Evolutionary conservation across 2,888 invertebrate species (phyloP).

Genomic region (Drosophila merina): DNA sequence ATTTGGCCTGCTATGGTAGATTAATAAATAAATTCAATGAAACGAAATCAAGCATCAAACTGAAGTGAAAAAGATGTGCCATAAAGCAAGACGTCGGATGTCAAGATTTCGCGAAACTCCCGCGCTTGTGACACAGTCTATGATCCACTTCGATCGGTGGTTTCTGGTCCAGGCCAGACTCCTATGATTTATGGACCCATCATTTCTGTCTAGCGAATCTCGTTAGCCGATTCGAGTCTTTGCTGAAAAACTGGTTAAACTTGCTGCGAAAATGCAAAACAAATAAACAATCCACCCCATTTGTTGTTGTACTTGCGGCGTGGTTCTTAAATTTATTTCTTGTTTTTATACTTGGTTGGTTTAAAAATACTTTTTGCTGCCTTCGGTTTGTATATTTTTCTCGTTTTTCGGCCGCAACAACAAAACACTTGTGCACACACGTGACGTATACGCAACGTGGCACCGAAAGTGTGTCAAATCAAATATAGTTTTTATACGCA

Average conservation of each 20-base stretch:
- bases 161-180: constrained; percentile 15
- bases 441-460: constrained; percentile 68
- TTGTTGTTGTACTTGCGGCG: constrained; percentile 13
- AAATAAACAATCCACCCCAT: constrained; percentile 31
- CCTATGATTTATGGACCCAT: constrained; percentile 55
- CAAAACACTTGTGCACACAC: constrained; percentile 34
- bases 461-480: constrained; percentile 58
- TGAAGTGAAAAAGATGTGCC: constrained; percentile 1
- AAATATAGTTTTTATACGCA: constrained; percentile 10
- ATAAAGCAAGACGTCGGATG: constrained; percentile 7
- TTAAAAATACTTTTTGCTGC: constrained; percentile 21
- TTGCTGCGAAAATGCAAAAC: constrained; percentile 40
- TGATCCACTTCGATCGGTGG: constrained; percentile 16
- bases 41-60: constrained; percentile 28
- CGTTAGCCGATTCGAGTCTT: constrained; percentile 26
- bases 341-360: constrained; percentile 8
- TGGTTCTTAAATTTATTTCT: constrained; percentile 13
- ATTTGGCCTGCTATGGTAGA: constrained; percentile 43
- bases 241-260: constrained; percentile 50
- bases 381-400: constrained; percentile 3
- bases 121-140: constrained; percentile 11
- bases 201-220: constrained; percentile 39
- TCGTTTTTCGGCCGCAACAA: constrained; percentile 3
- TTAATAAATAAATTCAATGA: constrained; percentile 45
- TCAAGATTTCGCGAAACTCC: constrained; percentile 12